phyloP scores from a whole-genome alignment of 2,797 vertebrate genomes.

The Xenopus petersii region DNA sequence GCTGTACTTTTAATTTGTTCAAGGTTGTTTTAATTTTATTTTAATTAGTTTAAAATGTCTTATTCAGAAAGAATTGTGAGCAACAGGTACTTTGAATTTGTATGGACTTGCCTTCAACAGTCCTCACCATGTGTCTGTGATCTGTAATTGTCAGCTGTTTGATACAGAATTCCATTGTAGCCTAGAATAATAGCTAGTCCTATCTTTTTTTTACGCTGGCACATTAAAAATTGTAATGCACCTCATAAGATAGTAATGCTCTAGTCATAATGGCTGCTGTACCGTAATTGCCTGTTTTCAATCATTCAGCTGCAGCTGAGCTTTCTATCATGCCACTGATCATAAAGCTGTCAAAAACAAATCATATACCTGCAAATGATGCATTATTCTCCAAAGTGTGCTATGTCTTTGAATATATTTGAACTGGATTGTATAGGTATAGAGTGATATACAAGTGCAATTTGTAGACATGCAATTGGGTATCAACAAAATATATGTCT shows the following conservation, averaged over 20 bases:
- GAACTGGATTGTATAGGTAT: not conserved
- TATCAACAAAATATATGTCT: too few species aligned
- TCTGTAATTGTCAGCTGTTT: conserved; percentile 47
- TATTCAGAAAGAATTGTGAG: conserved; percentile 15
- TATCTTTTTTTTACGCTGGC: conserved; percentile 45
- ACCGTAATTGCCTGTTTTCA: conserved; percentile 47
- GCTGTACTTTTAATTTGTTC: not conserved
- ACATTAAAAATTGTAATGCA: conserved; percentile 46
- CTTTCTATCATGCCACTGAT: conserved; percentile 45
- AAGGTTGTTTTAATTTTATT: conserved; percentile 8
- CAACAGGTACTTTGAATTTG: conserved; percentile 4
- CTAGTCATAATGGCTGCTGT: conserved; percentile 34
- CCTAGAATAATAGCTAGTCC: conserved; percentile 38
- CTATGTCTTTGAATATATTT: not conserved
- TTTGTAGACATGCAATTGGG: too few species aligned
- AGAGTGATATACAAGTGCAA: too few species aligned
- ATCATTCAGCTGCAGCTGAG: conserved; percentile 31
- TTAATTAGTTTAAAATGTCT: conserved; percentile 35
- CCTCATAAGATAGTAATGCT: conserved; percentile 43
- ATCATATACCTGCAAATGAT: conserved; percentile 46
- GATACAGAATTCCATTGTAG: conserved; percentile 42
- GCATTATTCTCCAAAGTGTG: conserved; percentile 36
- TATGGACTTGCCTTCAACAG: conserved; percentile 7
- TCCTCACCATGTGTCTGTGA: conserved; percentile 22
- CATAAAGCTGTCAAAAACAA: conserved; percentile 45